Conservation (phyloP, 2,797 vertebrate species). For the Trachops cirrhosus region DNA sequence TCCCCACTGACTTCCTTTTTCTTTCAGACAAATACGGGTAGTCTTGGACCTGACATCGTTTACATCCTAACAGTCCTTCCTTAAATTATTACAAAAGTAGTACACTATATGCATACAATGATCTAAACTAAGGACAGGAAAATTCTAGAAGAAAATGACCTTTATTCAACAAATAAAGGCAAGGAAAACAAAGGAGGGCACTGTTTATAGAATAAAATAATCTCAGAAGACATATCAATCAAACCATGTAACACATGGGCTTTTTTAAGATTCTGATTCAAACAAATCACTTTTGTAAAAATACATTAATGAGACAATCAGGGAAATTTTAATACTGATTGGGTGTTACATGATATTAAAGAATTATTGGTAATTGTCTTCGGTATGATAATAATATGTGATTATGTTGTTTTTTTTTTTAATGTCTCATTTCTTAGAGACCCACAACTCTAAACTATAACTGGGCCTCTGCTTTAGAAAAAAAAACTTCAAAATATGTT, state of each 20-base stretch:
- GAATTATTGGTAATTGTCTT: neutral
- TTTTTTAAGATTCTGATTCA: slow-evolving; percentile 25
- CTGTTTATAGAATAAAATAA: neutral
- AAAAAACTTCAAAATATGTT: neutral
- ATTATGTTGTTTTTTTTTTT: neutral
- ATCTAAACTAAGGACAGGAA: neutral
- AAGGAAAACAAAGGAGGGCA: neutral
- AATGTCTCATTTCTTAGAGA: neutral
- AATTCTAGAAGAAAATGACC: slow-evolving; percentile 9
- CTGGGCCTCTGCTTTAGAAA: neutral
- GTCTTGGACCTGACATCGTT: neutral
- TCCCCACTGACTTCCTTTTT: neutral
- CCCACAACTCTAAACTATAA: neutral
- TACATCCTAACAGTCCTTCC: neutral
- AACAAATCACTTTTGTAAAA: neutral
- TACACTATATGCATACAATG: neutral
- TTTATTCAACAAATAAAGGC: slow-evolving; percentile 26
- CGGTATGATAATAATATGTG: neutral
- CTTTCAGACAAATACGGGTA: neutral
- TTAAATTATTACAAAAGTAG: slow-evolving; percentile 15
- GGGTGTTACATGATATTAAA: neutral
- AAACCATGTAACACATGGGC: neutral
- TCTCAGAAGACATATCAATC: neutral
- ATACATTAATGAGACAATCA: neutral
- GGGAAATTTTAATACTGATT: slow-evolving; percentile 9